Conservation (phyloP, 2,113 vertebrate species). For the Dendropsophus ebraccatus region DNA sequence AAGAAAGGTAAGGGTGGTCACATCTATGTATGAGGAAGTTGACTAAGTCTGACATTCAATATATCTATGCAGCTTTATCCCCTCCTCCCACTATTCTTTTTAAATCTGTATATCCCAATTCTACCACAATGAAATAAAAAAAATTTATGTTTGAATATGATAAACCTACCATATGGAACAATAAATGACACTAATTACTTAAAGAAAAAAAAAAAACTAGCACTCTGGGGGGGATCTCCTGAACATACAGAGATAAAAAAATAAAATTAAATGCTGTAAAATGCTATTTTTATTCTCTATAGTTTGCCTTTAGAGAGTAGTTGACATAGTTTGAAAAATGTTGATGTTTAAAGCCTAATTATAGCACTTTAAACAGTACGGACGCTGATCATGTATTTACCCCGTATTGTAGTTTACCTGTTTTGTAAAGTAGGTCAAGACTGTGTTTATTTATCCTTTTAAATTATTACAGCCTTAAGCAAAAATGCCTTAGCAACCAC, state of each 20-base stretch:
- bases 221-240: not conserved
- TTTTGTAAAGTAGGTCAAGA: constrained; percentile 22
- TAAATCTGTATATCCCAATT: not conserved
- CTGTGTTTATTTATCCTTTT: not conserved
- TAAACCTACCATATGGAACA: not conserved
- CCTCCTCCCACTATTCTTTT: too few relatives aligned
- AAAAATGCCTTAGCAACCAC: not conserved
- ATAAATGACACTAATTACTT: not conserved
- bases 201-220: not conserved
- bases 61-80: too few relatives aligned
- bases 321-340: constrained; percentile 14
- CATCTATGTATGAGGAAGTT: too few relatives aligned
- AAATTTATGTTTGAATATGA: not conserved
- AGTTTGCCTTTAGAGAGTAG: constrained; percentile 6
- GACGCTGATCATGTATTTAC: not conserved
- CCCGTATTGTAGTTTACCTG: not conserved
- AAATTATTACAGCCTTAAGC: constrained; percentile 13
- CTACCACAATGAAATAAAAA: not conserved
- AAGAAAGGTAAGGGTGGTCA: too few relatives aligned
- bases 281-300: not conserved
- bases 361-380: not conserved
- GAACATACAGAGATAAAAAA: not conserved
- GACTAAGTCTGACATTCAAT: too few relatives aligned
- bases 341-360: constrained; percentile 27
- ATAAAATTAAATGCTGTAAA: not conserved